Base-by-base conservation (phyloP, 2,797 vertebrate species). In the Bovichtus variegatus region DNA sequence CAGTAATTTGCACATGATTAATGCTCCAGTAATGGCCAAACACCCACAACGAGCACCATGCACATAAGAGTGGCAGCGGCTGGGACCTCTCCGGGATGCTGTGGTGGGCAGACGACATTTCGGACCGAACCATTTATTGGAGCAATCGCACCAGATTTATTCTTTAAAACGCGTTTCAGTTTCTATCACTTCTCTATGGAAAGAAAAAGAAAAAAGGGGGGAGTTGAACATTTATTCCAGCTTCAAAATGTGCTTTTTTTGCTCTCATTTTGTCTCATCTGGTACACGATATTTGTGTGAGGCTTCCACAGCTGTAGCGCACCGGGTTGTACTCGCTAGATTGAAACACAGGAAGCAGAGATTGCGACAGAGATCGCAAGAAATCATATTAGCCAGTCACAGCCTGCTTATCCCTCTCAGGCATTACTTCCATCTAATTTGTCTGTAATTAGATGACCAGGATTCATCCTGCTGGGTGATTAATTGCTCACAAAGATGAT, bases 391-490 rank as follows among this genome's bases (percentile, higher is more conserved):
- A 80, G 64, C 46, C 53, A 31, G 65, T 36, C 40, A 7, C 57
- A 46, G 78, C 50, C 67, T 60, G 76, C 29, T n/a, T 25, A 40
- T 71, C 69, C 59, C 86, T 78, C 81, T 80, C 77, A 81, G 75
- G 80, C 80, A 86, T 86, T 69, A 80, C 80, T 88, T 87, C 86
- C 79, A 80, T 87, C 74, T 84, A 86, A 87, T 92, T 87, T 76
- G 76, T 79, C 73, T 65, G 84, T 90, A 89, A 91, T 92, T 90
- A 90, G 81, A 87, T 84, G 88, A 84, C 72, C 86, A 83, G 81
- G 77, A 80, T 86, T 90, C 76, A 78, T 86, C 78, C 80, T 83
- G 83, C 84, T 71, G 81, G 75, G 85, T 87, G 88, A 93, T 90
- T 90, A 91, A 91, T 89, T 85, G 81, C 80, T 83, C 81, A 43